Percentiles rank a stretch among this genome's conserved stretches.
These are phyloP conservation scores for Apteryx owenii DNA, from an alignment of 2,113 vertebrate species.

Conservation along the genomic window DNA sequence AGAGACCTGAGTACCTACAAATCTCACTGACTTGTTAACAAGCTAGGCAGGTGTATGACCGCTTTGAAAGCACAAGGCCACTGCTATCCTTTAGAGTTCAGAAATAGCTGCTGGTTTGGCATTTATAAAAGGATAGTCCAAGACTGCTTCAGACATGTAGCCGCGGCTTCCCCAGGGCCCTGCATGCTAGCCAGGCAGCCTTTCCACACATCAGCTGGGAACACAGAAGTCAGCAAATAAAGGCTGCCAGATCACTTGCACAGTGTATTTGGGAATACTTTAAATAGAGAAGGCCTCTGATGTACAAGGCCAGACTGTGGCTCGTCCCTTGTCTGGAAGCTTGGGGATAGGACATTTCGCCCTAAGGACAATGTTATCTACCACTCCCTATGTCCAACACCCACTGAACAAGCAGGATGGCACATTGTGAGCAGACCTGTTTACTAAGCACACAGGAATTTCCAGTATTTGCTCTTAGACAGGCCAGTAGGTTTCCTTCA, in stretches of 20 bases:
- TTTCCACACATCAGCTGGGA: rapidly evolving
- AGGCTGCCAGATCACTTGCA: background rate
- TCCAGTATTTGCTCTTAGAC: background rate
- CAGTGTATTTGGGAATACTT: background rate
- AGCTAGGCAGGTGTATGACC: background rate
- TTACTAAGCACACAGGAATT: slow-evolving; percentile 23
- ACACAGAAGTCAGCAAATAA: background rate
- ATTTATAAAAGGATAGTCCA: background rate
- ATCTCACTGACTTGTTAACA: background rate
- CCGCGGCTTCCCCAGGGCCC: background rate
- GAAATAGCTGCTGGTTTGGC: background rate
- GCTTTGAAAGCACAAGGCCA: background rate
- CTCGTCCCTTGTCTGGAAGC: rapidly evolving
- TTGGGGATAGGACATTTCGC: background rate
- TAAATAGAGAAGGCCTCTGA: background rate
- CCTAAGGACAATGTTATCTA: background rate
- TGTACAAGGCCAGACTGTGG: background rate
- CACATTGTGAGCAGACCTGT: background rate
- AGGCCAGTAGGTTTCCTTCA: background rate
- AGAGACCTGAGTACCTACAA: background rate
- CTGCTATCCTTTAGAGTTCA: background rate
- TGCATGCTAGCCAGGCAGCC: rapidly evolving
- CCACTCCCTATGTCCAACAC: slow-evolving; percentile 22
- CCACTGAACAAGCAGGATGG: slow-evolving; percentile 30
- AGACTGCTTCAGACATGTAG: background rate